Conservation (phyloP, 1,140 invertebrate species). For the Spodoptera litura region DNA sequence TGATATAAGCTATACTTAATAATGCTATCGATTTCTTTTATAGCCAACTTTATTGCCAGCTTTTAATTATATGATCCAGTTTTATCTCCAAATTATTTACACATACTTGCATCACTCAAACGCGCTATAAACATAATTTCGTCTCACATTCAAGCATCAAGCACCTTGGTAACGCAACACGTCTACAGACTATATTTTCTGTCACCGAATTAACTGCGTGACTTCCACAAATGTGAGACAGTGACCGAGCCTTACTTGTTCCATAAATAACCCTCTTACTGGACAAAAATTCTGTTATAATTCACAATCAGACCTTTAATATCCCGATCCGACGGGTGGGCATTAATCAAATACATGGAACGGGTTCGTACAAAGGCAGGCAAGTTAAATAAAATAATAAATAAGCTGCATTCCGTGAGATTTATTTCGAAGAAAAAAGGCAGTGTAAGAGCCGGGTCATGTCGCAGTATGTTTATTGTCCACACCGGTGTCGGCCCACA, state of each 20-base stretch:
- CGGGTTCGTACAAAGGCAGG: constrained; percentile 79
- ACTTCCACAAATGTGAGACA: constrained; percentile 54
- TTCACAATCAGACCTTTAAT: constrained; percentile 78
- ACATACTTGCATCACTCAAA: constrained; percentile 35
- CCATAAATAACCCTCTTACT: constrained; percentile 81
- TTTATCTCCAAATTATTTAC: constrained; percentile 35
- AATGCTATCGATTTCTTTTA: constrained; percentile 56
- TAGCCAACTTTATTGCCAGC: constrained; percentile 35
- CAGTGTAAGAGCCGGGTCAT: constrained; percentile 77
- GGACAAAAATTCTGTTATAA: constrained; percentile 73
- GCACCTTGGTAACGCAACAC: constrained; percentile 13
- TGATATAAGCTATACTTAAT: constrained; percentile 62
- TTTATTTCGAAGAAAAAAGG: constrained; percentile 84
- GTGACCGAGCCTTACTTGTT: constrained; percentile 59
- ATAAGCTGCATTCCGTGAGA: constrained; percentile 82
- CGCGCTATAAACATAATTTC: constrained; percentile 22
- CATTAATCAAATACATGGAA: constrained; percentile 82
- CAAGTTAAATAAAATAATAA: constrained; percentile 84
- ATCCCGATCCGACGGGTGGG: constrained; percentile 68
- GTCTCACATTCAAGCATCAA: constrained; percentile 25
- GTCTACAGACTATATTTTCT: constrained; percentile 28
- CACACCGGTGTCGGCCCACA: constrained; percentile 71
- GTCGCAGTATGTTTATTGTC: constrained; percentile 78
- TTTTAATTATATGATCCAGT: constrained; percentile 44
- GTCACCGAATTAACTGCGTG: constrained; percentile 11